Evolutionary conservation across 2,888 invertebrate species (phyloP), one percentile per base, ranked within the genome.

Genomic region (Xestoiulus laeticollis): DNA sequence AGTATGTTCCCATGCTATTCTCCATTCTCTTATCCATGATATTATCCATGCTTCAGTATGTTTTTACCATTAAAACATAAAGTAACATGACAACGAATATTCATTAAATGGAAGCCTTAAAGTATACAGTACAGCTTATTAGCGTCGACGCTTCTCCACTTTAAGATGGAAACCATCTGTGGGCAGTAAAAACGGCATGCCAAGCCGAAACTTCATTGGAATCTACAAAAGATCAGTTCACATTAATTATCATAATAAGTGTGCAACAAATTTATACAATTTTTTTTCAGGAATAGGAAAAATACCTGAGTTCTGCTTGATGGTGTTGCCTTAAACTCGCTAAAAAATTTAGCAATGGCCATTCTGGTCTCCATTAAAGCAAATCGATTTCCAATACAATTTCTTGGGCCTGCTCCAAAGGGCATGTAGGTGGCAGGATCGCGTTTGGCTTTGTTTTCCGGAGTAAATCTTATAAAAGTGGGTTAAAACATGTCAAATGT

Each of bases 341-440:
- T 86, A 16, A 88, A 85, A n/a, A 86, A 48, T 26, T 88, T 38
- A 6, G 86, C 85, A 19, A 88, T 14, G 0, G 38, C 85, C n/a
- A 88, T 85, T 78, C 86, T 88, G 8, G 83, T 22, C 68, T 88
- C 88, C 43, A 86, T 85, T 30, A 86, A 44, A 5, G 88, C 88
- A 78, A 88, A 88, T 59, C 88, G n/a, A 78, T 86, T 68, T 86
- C 94, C 95, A 87, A 95, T 94, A 89, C 95, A 95, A 90, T 93
- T 94, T 88, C 95, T 93, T 0, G 94, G 94, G 3, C 95, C 95
- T 0, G 92, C 68, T 1, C 94, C 94, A 87, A 94, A 94, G 0
- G 94, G 94, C 89, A 93, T 86, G 32, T 86, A 86, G 19, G 86
- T 32, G 0, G 48, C 22, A 48, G 86, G 86, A 19, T 86, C 32